A percentile compares a stretch with the other conserved stretches of the same genome.
Conservation (phyloP, 2,888 invertebrate species). For the Ophion slaviceki region DNA sequence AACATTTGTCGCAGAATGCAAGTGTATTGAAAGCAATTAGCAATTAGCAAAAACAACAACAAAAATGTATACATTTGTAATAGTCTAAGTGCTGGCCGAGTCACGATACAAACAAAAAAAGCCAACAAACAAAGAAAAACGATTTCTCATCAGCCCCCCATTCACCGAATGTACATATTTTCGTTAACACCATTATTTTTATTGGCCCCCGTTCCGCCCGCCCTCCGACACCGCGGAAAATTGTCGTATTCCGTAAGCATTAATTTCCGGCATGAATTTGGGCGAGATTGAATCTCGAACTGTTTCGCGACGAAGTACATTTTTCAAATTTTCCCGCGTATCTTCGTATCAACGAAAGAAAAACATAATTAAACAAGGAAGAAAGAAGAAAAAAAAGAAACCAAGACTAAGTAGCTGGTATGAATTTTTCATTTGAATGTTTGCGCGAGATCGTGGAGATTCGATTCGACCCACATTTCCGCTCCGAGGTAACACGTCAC, state of each 20-base stretch:
- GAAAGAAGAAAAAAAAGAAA: neutral
- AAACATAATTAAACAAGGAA: slow-evolving; percentile 1
- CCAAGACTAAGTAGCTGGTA: neutral
- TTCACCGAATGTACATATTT: slow-evolving; percentile 52
- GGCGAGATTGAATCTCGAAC: neutral
- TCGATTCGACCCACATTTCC: neutral
- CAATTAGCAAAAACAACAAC: slow-evolving; percentile 79
- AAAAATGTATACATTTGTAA: slow-evolving; percentile 82
- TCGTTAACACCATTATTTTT: slow-evolving; percentile 27
- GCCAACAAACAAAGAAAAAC: slow-evolving; percentile 39
- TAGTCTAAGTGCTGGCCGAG: slow-evolving; percentile 80
- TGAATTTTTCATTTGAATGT: slow-evolving; percentile 1
- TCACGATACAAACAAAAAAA: slow-evolving; percentile 69
- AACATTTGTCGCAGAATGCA: slow-evolving; percentile 77
- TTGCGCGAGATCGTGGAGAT: neutral
- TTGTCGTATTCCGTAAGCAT: neutral
- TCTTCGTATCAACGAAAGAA: slow-evolving; percentile 8
- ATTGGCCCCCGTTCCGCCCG: slow-evolving; percentile 22
- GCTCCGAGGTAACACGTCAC: neutral
- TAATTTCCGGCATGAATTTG: neutral
- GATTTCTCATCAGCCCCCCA: slow-evolving; percentile 65
- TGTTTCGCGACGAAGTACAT: neutral
- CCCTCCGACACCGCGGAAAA: slow-evolving; percentile 3
- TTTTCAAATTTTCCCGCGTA: neutral
- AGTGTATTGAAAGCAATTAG: slow-evolving; percentile 82